phyloP scores from a whole-genome alignment of 1,140 invertebrate species.

The Lasaia peninsularis region DNA sequence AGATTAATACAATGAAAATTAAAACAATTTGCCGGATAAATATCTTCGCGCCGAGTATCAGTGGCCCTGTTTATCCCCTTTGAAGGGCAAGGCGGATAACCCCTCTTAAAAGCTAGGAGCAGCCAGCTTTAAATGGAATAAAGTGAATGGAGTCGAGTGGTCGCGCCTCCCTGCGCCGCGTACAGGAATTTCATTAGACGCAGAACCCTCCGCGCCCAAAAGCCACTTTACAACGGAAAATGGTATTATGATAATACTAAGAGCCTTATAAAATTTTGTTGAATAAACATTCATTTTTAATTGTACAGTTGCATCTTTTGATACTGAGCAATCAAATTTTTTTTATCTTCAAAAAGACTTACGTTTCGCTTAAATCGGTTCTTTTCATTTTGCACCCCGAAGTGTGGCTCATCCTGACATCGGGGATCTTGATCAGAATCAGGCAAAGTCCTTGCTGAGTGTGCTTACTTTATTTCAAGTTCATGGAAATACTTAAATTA shows the following conservation, averaged over 20 bases:
- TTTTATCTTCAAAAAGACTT: background rate
- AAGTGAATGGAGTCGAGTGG: conserved; percentile 72
- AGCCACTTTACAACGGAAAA: conserved; percentile 74
- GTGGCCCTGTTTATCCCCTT: conserved; percentile 70
- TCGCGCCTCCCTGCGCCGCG: conserved; percentile 44
- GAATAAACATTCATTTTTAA: conserved; percentile 73
- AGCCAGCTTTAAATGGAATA: conserved; percentile 77
- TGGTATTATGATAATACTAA: conserved; percentile 75
- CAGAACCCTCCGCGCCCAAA: conserved; percentile 52
- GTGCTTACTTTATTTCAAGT: no score
- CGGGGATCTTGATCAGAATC: no score
- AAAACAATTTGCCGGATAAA: conserved; percentile 79
- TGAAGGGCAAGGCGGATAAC: conserved; percentile 73
- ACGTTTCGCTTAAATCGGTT: no score
- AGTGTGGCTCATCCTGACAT: no score
- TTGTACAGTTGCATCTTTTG: conserved; percentile 50
- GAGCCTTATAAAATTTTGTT: conserved; percentile 70
- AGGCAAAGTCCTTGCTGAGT: no score
- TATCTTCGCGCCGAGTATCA: conserved; percentile 73
- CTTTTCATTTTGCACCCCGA: no score
- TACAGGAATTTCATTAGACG: conserved; percentile 76
- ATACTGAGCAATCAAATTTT: conserved; percentile 4
- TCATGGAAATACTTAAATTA: no score
- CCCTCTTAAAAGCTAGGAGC: conserved; percentile 76
- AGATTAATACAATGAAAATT: conserved; percentile 77